Evolutionary conservation across 2,113 vertebrate genomes (phyloP), one percentile per base, ranked within the genome.

Genomic region (Mirza zaza): DNA sequence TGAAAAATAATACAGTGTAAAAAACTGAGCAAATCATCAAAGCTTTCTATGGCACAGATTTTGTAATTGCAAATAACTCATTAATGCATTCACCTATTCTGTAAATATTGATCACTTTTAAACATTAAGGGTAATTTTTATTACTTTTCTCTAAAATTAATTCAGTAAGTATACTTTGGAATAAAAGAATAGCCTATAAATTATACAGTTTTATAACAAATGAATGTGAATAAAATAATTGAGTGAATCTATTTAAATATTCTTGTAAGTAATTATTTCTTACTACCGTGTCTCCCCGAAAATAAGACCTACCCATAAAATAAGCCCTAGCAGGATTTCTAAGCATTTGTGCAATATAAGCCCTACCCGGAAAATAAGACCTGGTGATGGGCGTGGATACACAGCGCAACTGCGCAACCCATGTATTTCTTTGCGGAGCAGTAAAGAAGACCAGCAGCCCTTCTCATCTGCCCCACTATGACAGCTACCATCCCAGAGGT

Each of bases 171-270:
- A 77, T 81, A 12, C 45, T 87, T 75, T 96, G 17, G 5, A 90
- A 76, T 92, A 23, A 57, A 96, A 94, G 12, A 6, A 70, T 32
- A 80, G 42, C 36, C 4, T 57, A n/a, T 13, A 90, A 83, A 77
- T 12, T 87, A 6, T n/a, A 73, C n/a, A 80, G 32, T 87, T 94
- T 88, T 75, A 87, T 15, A 83, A 83, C 48, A 45, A 34, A 82
- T 61, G 34, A 61, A 42, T 75, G 42, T 68, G 34, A 95, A 68
- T 86, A 45, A 57, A 89, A 63, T 71, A 86, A 90, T 29, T 57
- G 21, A 92, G 25, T 57, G 32, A 65, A 55, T 8, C 61, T 92
- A 79, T 70, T 84, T 94, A 12, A 95, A 90, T 86, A 94, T 79
- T 77, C 82, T 79, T 81, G 4, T 75, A 83, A 82, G 34, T 86